Base-by-base conservation (phyloP, 1,140 invertebrate genomes). In the Bombyx mandarina region DNA sequence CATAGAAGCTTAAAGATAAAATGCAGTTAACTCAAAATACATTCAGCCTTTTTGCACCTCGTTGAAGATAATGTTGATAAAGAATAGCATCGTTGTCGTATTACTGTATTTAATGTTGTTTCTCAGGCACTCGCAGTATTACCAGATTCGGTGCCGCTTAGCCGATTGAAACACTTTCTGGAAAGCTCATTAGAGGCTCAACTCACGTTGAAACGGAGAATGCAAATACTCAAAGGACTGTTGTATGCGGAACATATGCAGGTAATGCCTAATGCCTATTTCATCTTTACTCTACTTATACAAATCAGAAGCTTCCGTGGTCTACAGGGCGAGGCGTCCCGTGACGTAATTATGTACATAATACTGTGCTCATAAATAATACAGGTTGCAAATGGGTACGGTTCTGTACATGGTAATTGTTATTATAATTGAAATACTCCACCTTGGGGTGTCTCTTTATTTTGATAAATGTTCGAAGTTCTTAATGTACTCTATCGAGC, bases 161-260 rank as follows among this genome's bases (percentile, higher is more conserved):
- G 88, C 12, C 89, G 93, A 49, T 90, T 98, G 43, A 91, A 92
- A 63, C 90, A 91, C 60, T 98, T 96, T 82, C 70, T 98, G 9
- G 92, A 94, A 65, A 92, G 92, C 50, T 92, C 94, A 43, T 75
- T 97, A 43, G 93, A 96, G 57, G 91, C 92, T 45, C 91, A 93
- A 57, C 89, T 95, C 2, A 91, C 93, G 8, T 89, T 93, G 35
- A 91, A 92, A 62, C 87, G 95, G 54, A 89, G 91, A 50, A 90
- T 90, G 8, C 94, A 97, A 78, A 89, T 97, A 2, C 89, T 96
- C 45, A 95, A 94, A 73, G 94, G 94, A 12, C 80, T 98, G 35
- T 77, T 96, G 8, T 93, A 94, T 70, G 93, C 96, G 0, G 95
- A 97, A 84, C 92, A 95, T 79, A 87, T 94, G 49, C 92, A 94